Percentiles rank a stretch among this genome's conserved stretches.
Conservation (phyloP, 2,797 vertebrate genomes). For the Spinus olivaceus region DNA sequence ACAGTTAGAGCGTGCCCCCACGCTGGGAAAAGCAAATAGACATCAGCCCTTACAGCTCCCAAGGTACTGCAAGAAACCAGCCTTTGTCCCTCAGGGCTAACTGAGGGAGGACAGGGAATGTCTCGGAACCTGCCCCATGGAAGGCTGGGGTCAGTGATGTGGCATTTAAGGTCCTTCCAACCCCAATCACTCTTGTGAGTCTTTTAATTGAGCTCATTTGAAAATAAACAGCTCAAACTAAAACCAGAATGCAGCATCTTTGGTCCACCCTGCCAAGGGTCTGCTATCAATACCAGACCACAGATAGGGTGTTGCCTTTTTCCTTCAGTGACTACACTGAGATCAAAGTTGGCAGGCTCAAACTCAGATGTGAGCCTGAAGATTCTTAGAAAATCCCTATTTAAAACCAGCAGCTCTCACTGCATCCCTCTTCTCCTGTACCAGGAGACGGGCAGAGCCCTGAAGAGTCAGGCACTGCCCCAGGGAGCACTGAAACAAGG, state of each 20-base stretch:
- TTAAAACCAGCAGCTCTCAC: not conserved
- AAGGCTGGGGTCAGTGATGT: not conserved
- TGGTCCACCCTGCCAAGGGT: accelerated
- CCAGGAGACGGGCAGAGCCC: not conserved
- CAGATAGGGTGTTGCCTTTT: accelerated
- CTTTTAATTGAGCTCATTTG: not conserved
- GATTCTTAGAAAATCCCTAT: accelerated
- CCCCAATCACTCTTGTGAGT: not conserved
- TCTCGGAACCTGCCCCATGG: accelerated
- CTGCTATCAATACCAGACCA: not conserved
- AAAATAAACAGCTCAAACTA: not conserved
- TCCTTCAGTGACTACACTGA: not conserved
- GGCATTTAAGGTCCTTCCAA: not conserved
- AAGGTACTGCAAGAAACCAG: accelerated
- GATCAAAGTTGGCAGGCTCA: not conserved
- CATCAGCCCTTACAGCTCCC: accelerated
- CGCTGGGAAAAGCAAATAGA: accelerated
- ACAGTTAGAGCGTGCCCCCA: not conserved
- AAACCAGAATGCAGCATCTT: not conserved
- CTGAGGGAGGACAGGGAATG: accelerated
- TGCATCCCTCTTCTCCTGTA: accelerated
- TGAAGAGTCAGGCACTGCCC: not conserved
- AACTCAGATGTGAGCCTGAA: not conserved
- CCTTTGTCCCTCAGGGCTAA: accelerated
- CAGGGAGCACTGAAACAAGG: accelerated